Evolutionary conservation across 1,140 invertebrate species (phyloP).

Genomic region (Ptiloglossa arizonensis): DNA sequence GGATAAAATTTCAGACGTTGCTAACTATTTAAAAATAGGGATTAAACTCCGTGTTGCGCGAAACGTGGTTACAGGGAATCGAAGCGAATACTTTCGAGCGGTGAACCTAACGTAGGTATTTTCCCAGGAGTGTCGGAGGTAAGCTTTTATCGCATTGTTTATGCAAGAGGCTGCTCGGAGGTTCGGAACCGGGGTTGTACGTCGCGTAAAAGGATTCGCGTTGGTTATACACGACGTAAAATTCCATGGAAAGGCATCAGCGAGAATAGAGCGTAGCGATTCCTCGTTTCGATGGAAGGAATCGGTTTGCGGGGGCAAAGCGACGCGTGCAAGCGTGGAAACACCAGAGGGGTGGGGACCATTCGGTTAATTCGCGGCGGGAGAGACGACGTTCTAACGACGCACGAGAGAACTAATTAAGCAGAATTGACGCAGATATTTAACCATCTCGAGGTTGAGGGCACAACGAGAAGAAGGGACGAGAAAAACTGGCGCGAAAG

Average conservation of each 20-base stretch:
- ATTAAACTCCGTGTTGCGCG: too few species aligned
- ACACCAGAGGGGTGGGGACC: too few species aligned
- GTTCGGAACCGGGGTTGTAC: not conserved
- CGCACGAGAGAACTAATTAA: constrained; percentile 58
- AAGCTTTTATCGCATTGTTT: constrained; percentile 45
- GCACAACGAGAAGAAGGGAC: constrained; percentile 5
- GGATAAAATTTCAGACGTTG: too few species aligned
- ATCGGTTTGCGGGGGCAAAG: constrained; percentile 1
- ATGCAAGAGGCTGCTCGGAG: constrained; percentile 38
- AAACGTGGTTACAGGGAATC: too few species aligned
- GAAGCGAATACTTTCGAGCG: too few species aligned
- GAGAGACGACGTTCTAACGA: constrained; percentile 27
- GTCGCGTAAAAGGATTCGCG: not conserved
- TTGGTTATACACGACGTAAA: too few species aligned
- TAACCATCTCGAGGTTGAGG: constrained; percentile 36
- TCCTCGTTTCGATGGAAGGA: not conserved
- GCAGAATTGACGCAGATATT: constrained; percentile 64
- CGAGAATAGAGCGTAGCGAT: not conserved
- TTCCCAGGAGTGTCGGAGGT: too few species aligned
- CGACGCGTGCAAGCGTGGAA: too few species aligned
- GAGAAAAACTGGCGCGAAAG: constrained; percentile 19
- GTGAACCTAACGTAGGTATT: too few species aligned
- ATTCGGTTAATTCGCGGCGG: constrained; percentile 47
- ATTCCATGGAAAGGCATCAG: not conserved
- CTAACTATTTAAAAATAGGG: too few species aligned